Evolutionary conservation across 1,140 invertebrate species (phyloP), one percentile per base, ranked within the genome.

Genomic region (Lethrus apterus): DNA sequence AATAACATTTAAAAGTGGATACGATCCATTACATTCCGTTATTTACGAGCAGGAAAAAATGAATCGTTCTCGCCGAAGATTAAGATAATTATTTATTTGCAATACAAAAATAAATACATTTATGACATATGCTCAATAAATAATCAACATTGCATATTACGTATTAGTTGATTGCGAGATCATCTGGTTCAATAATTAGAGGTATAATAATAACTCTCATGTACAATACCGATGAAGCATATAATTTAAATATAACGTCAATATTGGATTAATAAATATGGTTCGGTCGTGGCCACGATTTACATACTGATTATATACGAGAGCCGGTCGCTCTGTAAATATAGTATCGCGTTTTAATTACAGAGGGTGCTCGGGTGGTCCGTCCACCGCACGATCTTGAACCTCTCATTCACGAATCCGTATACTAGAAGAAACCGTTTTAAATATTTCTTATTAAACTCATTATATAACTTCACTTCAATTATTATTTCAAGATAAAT

Each of bases 241-340:
- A 58, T 60, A 60, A 60, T 60, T 60, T 60, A 60, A 57, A 57
- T 58, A 54, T 54, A 50, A 58, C 50, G 54, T 54, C 54, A 56
- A 62, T 62, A 59, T 62, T 59, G 59, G 59, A 53, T 59, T 62
- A 62, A 62, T 61, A 59, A 62, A 61, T 60, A 57, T 58, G 52
- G 59, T 55, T 45, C 52, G 50, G 48, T 57, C 55, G 59, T 57
- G 59, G 54, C 54, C 57, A 58, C 57, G 59, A 61, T 61, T 61
- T 61, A 61, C 59, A 61, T 61, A 61, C 55, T 59, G 59, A 61
- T 61, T 59, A 59, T 58, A 55, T 50, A 49, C 50, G 50, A 49
- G 33, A n/a, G 29, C 38, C 34, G 41, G 32, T 51, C 48, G 45
- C 24, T 50, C 35, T 42, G 53, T 55, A 55, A 55, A 52, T 52